These are phyloP conservation scores for Catocala sponsa DNA, from an alignment of 2,888 invertebrate species.

Conservation along the genomic window DNA sequence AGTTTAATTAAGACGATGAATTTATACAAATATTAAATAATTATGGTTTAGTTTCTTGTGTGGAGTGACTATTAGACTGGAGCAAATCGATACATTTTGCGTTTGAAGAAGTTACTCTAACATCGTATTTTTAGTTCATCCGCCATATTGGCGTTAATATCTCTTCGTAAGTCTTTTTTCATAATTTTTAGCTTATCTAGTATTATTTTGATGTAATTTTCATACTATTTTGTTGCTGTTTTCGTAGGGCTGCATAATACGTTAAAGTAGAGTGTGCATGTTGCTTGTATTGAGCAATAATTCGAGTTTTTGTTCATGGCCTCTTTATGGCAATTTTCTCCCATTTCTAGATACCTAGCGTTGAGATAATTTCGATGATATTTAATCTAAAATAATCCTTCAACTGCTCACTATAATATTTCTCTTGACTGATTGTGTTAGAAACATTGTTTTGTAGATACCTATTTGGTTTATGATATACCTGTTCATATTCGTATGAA, in stretches of 20 bases:
- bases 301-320: conserved; percentile 77
- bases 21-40: conserved; percentile 70
- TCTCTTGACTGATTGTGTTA: conserved; percentile 31
- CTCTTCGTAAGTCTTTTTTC: conserved; percentile 87
- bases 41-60: conserved; percentile 75
- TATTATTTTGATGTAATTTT: conserved; percentile 72
- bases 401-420: conserved; percentile 24
- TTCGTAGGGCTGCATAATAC: conserved; percentile 83
- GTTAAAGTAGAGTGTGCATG: conserved; percentile 73
- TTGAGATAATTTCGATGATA: conserved; percentile 48
- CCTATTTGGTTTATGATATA: conserved; percentile 26
- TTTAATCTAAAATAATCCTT: conserved; percentile 27
- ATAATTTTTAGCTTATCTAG: conserved; percentile 80
- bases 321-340: conserved; percentile 77
- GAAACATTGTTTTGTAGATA: conserved; percentile 49
- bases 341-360: conserved; percentile 62
- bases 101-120: conserved; percentile 82
- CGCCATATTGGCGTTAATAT: conserved; percentile 91
- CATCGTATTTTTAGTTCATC: conserved; percentile 89
- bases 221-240: conserved; percentile 75
- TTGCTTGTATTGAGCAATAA: conserved; percentile 65
- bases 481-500: conserved; percentile 41
- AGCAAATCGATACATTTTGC: conserved; percentile 79
- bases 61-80: conserved; percentile 78
- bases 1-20: conserved; percentile 74